Evolutionary conservation across 2,797 vertebrate species (phyloP).

Genomic region (Chelon auratus): DNA sequence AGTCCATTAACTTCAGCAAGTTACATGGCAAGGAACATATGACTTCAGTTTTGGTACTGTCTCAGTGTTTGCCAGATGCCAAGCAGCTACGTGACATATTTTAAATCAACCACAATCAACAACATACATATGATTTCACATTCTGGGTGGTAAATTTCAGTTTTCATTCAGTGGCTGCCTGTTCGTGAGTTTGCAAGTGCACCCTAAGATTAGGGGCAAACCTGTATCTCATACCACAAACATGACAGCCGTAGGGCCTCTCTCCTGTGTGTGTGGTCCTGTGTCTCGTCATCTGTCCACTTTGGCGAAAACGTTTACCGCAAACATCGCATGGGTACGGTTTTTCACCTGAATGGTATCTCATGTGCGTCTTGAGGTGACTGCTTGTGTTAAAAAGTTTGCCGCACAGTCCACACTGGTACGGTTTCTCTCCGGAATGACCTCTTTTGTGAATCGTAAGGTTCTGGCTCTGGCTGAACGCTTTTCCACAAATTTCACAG

Average conservation of each 20-base stretch:
- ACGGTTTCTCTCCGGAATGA: constrained; percentile 49
- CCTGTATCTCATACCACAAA: constrained; percentile 54
- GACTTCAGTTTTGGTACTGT: no score
- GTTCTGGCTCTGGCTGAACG: constrained; percentile 56
- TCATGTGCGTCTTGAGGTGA: constrained; percentile 57
- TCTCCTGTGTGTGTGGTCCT: constrained; percentile 41
- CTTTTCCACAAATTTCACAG: constrained; percentile 58
- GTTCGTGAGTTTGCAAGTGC: constrained; percentile 37
- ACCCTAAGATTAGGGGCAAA: constrained; percentile 49
- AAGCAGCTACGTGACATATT: no score
- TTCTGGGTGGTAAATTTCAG: background rate
- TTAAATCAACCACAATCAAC: background rate
- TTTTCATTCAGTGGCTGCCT: background rate
- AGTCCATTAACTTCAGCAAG: no score
- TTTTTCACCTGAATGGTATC: constrained; percentile 54
- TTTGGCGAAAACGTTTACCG: constrained; percentile 46
- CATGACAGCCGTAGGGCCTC: constrained; percentile 44
- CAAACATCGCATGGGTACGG: constrained; percentile 44
- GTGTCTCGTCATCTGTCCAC: constrained; percentile 48
- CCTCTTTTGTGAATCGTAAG: constrained; percentile 47
- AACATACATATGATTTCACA: no score
- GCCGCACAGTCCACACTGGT: constrained; percentile 44
- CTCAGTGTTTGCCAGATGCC: no score
- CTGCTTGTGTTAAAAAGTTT: constrained; percentile 47
- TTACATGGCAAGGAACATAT: no score